phyloP scores from a whole-genome alignment of 2,888 invertebrate genomes.

The Phoenoteleia sp. region DNA sequence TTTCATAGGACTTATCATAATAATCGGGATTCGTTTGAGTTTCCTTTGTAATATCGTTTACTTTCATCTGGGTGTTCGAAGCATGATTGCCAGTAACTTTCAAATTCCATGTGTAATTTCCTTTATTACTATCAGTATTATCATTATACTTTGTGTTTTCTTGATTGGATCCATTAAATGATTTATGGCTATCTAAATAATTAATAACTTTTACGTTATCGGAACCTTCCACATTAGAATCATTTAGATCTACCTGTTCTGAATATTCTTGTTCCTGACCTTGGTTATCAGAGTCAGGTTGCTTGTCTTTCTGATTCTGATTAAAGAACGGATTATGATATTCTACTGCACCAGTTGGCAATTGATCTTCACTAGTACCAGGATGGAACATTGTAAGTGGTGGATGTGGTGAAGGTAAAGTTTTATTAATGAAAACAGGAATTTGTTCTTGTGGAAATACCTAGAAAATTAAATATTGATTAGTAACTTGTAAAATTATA shows the following conservation, averaged over 20 bases:
- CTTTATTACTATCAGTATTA: conserved; percentile 8
- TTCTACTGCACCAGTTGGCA: conserved; percentile 81
- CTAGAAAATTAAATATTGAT: conserved; percentile 17
- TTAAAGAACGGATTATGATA: conserved; percentile 81
- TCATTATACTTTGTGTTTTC: conserved; percentile 52
- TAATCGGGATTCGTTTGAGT: conserved; percentile 65
- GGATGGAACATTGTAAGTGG: conserved; percentile 51
- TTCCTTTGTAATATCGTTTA: conserved; percentile 64
- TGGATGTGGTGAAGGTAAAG: conserved; percentile 21
- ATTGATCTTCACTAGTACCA: conserved; percentile 73
- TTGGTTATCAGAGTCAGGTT: conserved; percentile 69
- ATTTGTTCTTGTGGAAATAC: conserved; percentile 72
- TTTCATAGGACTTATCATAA: conserved; percentile 75
- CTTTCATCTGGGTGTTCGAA: conserved; percentile 41
- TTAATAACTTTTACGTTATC: conserved; percentile 75
- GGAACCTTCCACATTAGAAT: conserved; percentile 80
- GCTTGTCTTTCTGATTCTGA: conserved; percentile 77
- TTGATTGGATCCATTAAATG: conserved; percentile 39
- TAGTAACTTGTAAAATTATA: too few relatives aligned
- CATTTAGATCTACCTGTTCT: conserved; percentile 69
- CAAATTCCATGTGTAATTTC: conserved; percentile 60
- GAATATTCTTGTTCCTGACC: conserved; percentile 67
- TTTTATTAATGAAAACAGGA: conserved; percentile 63
- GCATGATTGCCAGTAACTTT: conserved; percentile 25
- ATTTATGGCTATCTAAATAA: conserved; percentile 46